Evolutionary conservation across 2,888 invertebrate genomes (phyloP).

Genomic region (Marasmarcha lunaedactyla): DNA sequence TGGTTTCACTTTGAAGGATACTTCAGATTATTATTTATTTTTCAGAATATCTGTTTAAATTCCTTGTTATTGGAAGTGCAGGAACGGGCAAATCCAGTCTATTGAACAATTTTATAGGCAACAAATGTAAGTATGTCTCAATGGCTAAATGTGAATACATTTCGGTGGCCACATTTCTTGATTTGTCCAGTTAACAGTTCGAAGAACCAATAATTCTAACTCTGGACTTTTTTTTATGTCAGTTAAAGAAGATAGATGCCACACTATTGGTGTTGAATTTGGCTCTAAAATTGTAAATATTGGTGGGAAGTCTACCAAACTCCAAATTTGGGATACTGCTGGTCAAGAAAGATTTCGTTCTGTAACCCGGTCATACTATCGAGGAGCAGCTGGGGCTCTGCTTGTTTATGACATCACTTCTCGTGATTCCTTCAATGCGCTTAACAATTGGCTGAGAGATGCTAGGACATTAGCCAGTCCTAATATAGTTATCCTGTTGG

Average conservation of each 20-base stretch:
- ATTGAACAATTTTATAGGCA: slow-evolving; percentile 86
- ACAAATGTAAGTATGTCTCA: slow-evolving; percentile 84
- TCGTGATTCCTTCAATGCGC: slow-evolving; percentile 91
- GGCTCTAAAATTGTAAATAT: slow-evolving; percentile 88
- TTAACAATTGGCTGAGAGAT: slow-evolving; percentile 88
- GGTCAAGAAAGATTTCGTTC: slow-evolving; percentile 98
- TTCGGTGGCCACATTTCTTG: too few relatives aligned
- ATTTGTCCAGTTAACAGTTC: neutral
- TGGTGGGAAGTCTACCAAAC: slow-evolving; percentile 83
- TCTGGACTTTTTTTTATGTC: slow-evolving; percentile 4
- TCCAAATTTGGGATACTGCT: slow-evolving; percentile 92
- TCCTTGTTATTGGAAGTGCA: slow-evolving; percentile 86
- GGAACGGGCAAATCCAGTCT: slow-evolving; percentile 87
- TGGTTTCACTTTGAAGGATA: too few relatives aligned
- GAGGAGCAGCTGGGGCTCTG: slow-evolving; percentile 92
- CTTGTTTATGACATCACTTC: slow-evolving; percentile 92
- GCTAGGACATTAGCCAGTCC: slow-evolving; percentile 84
- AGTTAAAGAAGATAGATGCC: slow-evolving; percentile 87
- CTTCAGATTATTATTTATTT: too few relatives aligned
- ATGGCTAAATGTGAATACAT: too few relatives aligned
- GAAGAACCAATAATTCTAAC: neutral
- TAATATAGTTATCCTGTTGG: slow-evolving; percentile 83
- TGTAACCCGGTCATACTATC: slow-evolving; percentile 86
- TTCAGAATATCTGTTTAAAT: slow-evolving; percentile 87
- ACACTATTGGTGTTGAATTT: slow-evolving; percentile 89